Evolutionary conservation across 2,888 invertebrate species (phyloP).

Genomic region (Drosophila paranaensis): DNA sequence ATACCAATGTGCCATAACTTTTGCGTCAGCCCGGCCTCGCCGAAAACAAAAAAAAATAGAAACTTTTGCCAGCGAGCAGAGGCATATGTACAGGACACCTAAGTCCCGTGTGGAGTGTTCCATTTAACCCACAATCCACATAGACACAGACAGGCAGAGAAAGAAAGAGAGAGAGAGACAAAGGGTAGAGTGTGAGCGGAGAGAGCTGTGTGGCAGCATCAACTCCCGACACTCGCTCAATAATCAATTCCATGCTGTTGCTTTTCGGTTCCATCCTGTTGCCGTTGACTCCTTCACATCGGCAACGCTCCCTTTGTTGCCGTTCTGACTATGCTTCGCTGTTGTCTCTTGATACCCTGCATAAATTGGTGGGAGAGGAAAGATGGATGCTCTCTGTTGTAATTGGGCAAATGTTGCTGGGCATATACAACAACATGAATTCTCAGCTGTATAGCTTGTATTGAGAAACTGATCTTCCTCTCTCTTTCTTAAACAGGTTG

Average conservation of each 20-base stretch:
- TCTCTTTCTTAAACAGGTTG: too few species aligned
- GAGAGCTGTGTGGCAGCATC: constrained; percentile 10
- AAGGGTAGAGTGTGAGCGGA: not conserved
- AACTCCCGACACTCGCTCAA: constrained; percentile 48
- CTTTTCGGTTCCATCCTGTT: constrained; percentile 62
- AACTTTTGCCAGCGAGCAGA: not conserved
- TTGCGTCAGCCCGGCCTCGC: constrained; percentile 25
- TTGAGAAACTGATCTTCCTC: not conserved
- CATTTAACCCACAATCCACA: constrained; percentile 12
- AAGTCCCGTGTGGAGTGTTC: constrained; percentile 38
- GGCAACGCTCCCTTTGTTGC: constrained; percentile 4
- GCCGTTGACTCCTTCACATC: constrained; percentile 43
- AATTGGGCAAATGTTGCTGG: not conserved
- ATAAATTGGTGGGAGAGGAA: not conserved
- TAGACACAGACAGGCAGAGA: not conserved
- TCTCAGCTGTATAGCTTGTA: not conserved
- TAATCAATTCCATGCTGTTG: constrained; percentile 69
- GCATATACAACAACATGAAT: not conserved
- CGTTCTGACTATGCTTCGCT: constrained; percentile 23
- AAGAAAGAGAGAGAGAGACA: not conserved
- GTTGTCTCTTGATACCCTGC: constrained; percentile 26
- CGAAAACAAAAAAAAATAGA: not conserved
- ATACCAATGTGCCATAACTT: constrained; percentile 63
- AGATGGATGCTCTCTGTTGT: not conserved
- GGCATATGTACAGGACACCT: constrained; percentile 17